Evolutionary conservation across 2,797 vertebrate species (phyloP).

Genomic region (Neopelma chrysocephalum): DNA sequence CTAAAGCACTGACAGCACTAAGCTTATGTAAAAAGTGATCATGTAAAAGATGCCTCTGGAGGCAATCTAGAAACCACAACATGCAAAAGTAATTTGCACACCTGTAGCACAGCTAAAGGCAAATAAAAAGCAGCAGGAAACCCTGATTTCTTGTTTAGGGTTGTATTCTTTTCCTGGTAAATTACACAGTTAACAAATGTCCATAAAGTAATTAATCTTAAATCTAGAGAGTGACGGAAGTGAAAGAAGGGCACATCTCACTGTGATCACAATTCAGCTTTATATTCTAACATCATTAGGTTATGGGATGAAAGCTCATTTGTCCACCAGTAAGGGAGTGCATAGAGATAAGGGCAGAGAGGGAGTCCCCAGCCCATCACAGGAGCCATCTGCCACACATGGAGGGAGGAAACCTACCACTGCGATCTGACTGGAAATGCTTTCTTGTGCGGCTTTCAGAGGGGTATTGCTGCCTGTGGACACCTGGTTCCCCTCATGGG

Average conservation of each 20-base stretch:
- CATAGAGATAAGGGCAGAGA: neutral
- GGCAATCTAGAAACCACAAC: neutral
- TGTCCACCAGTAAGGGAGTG: fast-evolving
- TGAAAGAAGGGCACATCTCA: neutral
- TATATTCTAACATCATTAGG: neutral
- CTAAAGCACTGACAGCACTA: neutral
- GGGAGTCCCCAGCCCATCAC: neutral
- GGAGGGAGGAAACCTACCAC: neutral
- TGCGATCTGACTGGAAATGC: neutral
- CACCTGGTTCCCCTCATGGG: neutral
- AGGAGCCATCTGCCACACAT: neutral
- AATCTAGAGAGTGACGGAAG: neutral
- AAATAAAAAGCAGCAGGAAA: neutral
- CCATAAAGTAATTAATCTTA: neutral
- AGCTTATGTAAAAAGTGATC: neutral
- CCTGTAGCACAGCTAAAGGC: neutral
- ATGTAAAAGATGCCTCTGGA: neutral
- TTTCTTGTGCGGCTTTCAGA: neutral
- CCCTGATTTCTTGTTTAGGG: neutral
- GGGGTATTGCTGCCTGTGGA: neutral
- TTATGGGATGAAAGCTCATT: neutral
- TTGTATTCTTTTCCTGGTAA: neutral
- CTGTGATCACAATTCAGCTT: neutral
- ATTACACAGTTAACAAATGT: neutral
- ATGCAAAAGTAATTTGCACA: neutral